phyloP scores from a whole-genome alignment of 2,888 invertebrate species.

The Morinoia aosen region DNA sequence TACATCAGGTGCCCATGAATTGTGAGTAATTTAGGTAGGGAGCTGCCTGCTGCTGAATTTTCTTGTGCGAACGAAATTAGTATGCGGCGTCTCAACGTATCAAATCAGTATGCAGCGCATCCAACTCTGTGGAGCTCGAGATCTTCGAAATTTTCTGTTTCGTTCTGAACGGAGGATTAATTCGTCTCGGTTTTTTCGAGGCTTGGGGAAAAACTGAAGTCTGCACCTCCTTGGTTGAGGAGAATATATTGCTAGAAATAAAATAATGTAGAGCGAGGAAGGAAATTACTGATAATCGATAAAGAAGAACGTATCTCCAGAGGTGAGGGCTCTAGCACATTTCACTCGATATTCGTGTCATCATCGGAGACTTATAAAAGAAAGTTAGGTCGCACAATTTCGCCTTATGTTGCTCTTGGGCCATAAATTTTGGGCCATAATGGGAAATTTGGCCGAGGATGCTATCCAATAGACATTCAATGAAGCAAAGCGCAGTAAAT shows the following conservation, averaged over 20 bases:
- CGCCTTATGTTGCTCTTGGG: not conserved
- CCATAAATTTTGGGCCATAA: conserved; percentile 30
- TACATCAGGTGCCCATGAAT: not conserved
- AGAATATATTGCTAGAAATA: not conserved
- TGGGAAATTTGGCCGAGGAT: conserved; percentile 33
- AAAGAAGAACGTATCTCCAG: not conserved
- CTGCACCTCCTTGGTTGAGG: not conserved
- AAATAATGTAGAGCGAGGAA: not conserved
- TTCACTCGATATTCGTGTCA: conserved; percentile 37
- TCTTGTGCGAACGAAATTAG: not conserved
- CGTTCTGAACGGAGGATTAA: not conserved
- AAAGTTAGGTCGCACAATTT: conserved; percentile 37
- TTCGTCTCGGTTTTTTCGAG: not conserved
- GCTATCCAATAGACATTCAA: conserved; percentile 43
- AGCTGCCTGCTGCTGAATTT: not conserved
- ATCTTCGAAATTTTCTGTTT: not conserved
- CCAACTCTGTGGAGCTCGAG: not conserved
- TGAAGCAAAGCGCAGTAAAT: conserved; percentile 31
- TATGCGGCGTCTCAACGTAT: not conserved
- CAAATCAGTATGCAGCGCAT: not conserved
- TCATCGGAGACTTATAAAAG: conserved; percentile 43
- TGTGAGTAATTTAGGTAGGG: not conserved
- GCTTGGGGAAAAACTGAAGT: not conserved
- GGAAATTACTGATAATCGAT: not conserved
- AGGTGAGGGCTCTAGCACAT: not conserved